Base-by-base conservation (phyloP, 2,797 vertebrate genomes). In the Pygocentrus nattereri region DNA sequence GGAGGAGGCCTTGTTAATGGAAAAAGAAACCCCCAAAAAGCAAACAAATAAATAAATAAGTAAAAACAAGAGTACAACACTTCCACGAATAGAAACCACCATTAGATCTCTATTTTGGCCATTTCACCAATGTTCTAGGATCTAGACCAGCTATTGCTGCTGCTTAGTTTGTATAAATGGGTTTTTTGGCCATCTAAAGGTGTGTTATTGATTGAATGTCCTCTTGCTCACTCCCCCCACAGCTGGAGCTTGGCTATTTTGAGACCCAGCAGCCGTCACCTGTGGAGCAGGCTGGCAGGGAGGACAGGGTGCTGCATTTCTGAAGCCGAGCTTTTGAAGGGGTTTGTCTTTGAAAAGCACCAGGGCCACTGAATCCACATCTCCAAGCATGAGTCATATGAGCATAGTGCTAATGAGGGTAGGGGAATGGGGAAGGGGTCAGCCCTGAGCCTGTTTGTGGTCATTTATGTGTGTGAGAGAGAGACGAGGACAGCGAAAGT, bases 171-270 rank as follows among this genome's bases (percentile, higher is more conserved):
- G 61, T 76, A 34, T 4, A 58, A 62, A 30, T 49, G 21, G 49
- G 23, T 80, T 78, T 78, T 83, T 79, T 58, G 41, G 13, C 61
- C 31, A 34, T 75, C 21, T 79, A 61, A 80, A 81, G 54, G 65
- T 64, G 59, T 54, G 34, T 79, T 84, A 86, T 82, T 84, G 82
- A 86, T 82, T 74, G 71, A 52, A 74, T 74, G 27, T 61, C 30
- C 38, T 71, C 69, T 80, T 56, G 41, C 27, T 61, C 31, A 4
- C 52, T 0, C 27, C 47, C 31, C 62, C 16, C 78, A 68, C 83
- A 76, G 78, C 72, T 74, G 59, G 80, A 86, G 52, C 18, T 62
- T 16, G 68, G 76, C 74, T 86, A 84, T 86, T 82, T 84, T 79
- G 61, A 82, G 79, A 82, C 41, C 79, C 38, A 25, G 62, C 47